Conservation (phyloP, 2,113 vertebrate species). For the Propithecus coquereli region DNA sequence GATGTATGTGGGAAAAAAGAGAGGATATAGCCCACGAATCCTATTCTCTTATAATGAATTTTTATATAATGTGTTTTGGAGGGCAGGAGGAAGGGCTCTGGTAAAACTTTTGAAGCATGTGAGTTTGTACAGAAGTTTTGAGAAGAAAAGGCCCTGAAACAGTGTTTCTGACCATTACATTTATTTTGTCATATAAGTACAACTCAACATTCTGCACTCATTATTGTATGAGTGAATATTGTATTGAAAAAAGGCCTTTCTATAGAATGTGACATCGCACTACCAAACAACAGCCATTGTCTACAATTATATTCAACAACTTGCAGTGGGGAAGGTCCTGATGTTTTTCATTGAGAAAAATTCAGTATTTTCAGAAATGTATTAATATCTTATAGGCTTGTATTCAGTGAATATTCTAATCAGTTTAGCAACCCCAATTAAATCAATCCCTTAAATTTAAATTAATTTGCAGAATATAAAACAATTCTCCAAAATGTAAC, state of each 20-base stretch:
- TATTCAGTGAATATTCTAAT: background rate
- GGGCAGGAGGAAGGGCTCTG: background rate
- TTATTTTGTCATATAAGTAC: background rate
- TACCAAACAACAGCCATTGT: background rate
- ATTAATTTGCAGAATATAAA: background rate
- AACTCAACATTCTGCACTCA: background rate
- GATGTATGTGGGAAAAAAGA: background rate
- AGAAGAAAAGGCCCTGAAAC: background rate
- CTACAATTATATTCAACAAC: background rate
- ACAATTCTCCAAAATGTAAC: background rate
- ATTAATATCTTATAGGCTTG: background rate
- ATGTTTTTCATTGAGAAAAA: background rate
- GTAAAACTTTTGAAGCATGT: background rate
- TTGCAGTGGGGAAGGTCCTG: background rate
- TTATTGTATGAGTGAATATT: background rate
- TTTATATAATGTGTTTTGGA: background rate
- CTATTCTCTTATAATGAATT: background rate
- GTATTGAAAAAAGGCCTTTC: background rate
- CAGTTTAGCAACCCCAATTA: background rate
- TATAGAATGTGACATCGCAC: background rate
- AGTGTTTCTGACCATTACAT: background rate
- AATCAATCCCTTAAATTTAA: background rate
- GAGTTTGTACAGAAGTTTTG: background rate
- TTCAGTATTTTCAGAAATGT: background rate
- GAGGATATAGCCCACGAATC: background rate